Conservation (phyloP, 2,888 invertebrate genomes). For the Melieria crassipennis region DNA sequence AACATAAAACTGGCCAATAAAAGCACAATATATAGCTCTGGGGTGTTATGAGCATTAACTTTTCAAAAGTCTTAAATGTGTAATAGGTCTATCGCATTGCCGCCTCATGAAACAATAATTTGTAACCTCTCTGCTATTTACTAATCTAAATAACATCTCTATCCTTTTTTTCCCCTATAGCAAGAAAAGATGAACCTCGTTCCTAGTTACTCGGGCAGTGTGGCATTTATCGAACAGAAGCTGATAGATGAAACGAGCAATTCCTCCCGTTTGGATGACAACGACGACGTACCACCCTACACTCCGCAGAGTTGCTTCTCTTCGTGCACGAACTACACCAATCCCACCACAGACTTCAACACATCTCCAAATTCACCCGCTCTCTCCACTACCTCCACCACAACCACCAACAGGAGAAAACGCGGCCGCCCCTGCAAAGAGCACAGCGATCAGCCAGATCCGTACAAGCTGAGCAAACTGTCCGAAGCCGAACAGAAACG, state of each 20-base stretch:
- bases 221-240: constrained; percentile 14
- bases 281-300: constrained; percentile 41
- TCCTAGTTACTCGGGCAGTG: not conserved
- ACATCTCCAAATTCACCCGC: constrained; percentile 54
- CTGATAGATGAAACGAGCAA: constrained; percentile 13
- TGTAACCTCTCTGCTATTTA: too few relatives aligned
- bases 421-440: constrained; percentile 60
- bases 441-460: constrained; percentile 61
- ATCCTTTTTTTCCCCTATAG: not conserved
- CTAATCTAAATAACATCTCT: not conserved
- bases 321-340: constrained; percentile 46
- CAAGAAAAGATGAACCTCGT: constrained; percentile 18
- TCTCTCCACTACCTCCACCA: constrained; percentile 48
- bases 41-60: too few relatives aligned
- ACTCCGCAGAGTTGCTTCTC: constrained; percentile 54
- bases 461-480: constrained; percentile 47
- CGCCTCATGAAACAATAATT: too few relatives aligned
- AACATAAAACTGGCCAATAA: too few relatives aligned
- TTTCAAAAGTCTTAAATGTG: too few relatives aligned
- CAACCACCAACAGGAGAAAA: constrained; percentile 40
- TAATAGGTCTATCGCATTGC: too few relatives aligned
- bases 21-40: too few relatives aligned
- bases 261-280: not conserved
- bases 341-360: constrained; percentile 41
- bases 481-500: constrained; percentile 52